Conservation (phyloP, 2,888 invertebrate species). For the Ischnura elegans region DNA sequence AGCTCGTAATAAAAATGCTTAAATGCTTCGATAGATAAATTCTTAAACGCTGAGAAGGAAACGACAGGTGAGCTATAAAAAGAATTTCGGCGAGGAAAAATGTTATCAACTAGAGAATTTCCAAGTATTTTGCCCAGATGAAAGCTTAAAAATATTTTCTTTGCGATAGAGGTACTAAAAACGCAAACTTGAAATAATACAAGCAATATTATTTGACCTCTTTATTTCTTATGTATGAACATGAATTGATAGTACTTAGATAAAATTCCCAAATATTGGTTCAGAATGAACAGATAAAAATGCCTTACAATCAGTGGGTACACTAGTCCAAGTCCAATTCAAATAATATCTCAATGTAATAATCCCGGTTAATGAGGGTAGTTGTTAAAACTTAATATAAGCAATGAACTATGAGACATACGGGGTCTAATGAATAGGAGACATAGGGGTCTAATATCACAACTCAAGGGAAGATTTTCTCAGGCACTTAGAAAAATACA, state of each 20-base stretch:
- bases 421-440: too few relatives aligned
- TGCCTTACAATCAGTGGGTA: too few relatives aligned
- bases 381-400: too few relatives aligned
- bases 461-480: too few relatives aligned
- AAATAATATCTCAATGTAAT: too few relatives aligned
- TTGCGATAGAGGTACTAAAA: background rate
- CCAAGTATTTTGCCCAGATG: background rate
- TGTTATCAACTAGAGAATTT: background rate
- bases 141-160: slow-evolving; percentile 8
- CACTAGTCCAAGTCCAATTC: too few relatives aligned
- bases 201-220: background rate
- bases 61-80: slow-evolving; percentile 19
- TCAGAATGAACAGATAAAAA: background rate
- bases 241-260: background rate
- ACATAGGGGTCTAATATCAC: too few relatives aligned
- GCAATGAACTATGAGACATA: too few relatives aligned
- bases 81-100: background rate
- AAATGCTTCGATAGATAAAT: slow-evolving; percentile 45
- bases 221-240: background rate
- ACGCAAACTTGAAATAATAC: background rate
- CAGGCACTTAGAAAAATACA: too few relatives aligned
- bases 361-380: too few relatives aligned
- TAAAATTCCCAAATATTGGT: too few relatives aligned
- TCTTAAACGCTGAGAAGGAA: background rate
- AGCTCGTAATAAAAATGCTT: slow-evolving; percentile 17